Evolutionary conservation across 2,888 invertebrate species (phyloP).

Genomic region (Nezara viridula): DNA sequence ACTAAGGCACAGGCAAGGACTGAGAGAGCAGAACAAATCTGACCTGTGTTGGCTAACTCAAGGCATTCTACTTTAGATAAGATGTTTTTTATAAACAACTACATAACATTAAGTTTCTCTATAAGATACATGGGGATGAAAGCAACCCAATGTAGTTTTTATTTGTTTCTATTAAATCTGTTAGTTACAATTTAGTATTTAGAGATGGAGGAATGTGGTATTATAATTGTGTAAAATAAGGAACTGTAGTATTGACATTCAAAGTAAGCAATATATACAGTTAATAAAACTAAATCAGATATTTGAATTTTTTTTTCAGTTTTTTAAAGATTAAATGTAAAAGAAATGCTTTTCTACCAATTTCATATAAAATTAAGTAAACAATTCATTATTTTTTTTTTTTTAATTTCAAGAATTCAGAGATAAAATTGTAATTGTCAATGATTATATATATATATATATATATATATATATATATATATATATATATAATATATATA

Average conservation of each 20-base stretch:
- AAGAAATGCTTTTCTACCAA: too few species aligned
- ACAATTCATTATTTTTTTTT: too few species aligned
- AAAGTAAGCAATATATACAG: neutral
- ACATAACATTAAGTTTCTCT: constrained; percentile 6
- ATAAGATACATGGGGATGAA: neutral
- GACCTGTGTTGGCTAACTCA: constrained; percentile 38
- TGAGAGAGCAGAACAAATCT: constrained; percentile 41
- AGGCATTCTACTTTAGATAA: constrained; percentile 42
- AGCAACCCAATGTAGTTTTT: neutral
- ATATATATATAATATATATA: too few species aligned
- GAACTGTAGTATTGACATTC: neutral
- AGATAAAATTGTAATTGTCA: too few species aligned
- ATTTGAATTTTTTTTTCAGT: too few species aligned
- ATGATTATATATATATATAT: too few species aligned
- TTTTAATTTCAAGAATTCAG: too few species aligned
- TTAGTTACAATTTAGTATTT: neutral
- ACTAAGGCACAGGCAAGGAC: neutral
- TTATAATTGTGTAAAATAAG: neutral
- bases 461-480: too few species aligned
- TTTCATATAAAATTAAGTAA: too few species aligned
- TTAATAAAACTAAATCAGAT: neutral
- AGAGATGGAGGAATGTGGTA: neutral
- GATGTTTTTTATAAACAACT: constrained; percentile 33
- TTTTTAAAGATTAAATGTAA: too few species aligned
- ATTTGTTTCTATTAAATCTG: neutral